phyloP scores from a whole-genome alignment of 30 jellyfish, hydroid and myxozoan species.

The Euphysa ruthae region DNA sequence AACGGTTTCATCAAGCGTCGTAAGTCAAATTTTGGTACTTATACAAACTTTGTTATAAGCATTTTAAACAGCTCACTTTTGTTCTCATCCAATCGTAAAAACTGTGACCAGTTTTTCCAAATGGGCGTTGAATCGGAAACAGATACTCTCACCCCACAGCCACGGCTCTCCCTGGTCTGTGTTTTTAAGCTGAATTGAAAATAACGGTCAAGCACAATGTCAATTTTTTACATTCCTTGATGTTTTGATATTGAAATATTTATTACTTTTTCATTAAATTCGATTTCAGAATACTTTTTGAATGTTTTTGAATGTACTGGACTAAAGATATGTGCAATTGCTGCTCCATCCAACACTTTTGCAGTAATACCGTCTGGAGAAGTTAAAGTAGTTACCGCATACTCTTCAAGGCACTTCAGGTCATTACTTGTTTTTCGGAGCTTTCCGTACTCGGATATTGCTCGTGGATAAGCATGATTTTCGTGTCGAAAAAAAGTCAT shows the following conservation, averaged over 20 bases:
- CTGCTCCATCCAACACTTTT: background rate
- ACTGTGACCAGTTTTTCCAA: too few relatives aligned
- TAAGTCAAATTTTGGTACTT: background rate
- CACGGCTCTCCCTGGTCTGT: slow-evolving; percentile 1
- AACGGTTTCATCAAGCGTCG: too few relatives aligned
- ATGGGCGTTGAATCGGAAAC: too few relatives aligned
- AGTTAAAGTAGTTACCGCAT: too few relatives aligned
- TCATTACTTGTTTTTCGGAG: too few relatives aligned
- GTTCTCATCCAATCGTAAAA: too few relatives aligned
- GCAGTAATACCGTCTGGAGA: too few relatives aligned
- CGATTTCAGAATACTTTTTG: background rate
- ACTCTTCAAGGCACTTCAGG: too few relatives aligned
- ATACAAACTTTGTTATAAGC: background rate
- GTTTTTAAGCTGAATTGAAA: background rate
- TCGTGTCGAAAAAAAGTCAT: background rate
- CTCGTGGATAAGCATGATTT: background rate
- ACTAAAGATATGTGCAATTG: background rate
- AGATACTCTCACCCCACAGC: too few relatives aligned
- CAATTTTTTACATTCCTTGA: too few relatives aligned
- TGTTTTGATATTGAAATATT: too few relatives aligned
- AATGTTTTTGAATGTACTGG: background rate
- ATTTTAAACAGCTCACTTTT: background rate
- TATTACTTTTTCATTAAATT: background rate
- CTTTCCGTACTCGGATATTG: background rate
- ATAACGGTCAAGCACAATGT: background rate